Evolutionary conservation across 2,797 vertebrate species (phyloP), one percentile per base, ranked within the genome.

Genomic region (Martes flavigula): DNA sequence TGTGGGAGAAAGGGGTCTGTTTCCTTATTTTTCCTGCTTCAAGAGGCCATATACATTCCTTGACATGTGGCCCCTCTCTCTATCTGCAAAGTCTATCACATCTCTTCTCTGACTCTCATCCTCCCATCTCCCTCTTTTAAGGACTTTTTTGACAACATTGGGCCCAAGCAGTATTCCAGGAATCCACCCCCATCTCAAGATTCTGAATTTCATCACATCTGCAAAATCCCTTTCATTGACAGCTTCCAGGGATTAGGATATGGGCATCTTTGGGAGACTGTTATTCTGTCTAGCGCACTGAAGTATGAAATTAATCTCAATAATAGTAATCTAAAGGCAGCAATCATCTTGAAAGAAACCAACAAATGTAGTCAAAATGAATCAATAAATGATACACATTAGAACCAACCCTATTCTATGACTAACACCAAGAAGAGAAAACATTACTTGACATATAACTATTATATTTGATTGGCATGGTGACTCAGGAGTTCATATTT

Each of bases 401-500:
- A 15, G 20, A 93, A 35, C 17, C 23, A 90, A 90, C 13, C 8
- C 85, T 87, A 78, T 86, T 66, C 72, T 86, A 35, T 94, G 84
- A 96, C 90, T 94, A 94, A 96, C 35, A 60, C 23, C 18, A 56
- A 83, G 73, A 85, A 54, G 43, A 87, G 62, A 96, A 97, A 97
- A 88, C 56, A 79, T 7, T 66, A 32, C 21, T 78, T 97, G 72
- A 92, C 35, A 88, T 82, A 68, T 3, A 79, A 64, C 72, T 96
- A 78, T 96, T 97, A 83, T 66, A 66, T 92, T 97, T 97, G 96
- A 97, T 91, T 95, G 96, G n/a, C 97, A 92, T 17, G 78, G 84
- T 98, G 97, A 97, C 87, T 98, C 93, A 98, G 94, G 92, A 95
- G 82, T 91, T 98, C 90, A 86, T 92, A 85, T n/a, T 90, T 81